Percentiles rank a stretch among this genome's conserved stretches.
phyloP scores from a whole-genome alignment of 1,140 invertebrate species.

The Araneus ventricosus region DNA sequence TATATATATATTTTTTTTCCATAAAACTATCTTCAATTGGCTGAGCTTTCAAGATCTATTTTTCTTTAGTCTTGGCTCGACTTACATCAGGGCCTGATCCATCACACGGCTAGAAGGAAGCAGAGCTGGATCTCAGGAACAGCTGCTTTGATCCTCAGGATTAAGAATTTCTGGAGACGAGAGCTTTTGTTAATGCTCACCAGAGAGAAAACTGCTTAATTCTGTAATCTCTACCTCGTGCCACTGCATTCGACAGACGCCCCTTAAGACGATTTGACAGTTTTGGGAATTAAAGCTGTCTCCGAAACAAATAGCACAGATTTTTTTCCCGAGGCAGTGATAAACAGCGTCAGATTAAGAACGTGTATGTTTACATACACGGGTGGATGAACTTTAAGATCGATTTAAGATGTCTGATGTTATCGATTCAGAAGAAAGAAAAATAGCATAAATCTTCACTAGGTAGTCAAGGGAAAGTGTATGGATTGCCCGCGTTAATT shows the following conservation, averaged over 20 bases:
- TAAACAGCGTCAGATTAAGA: background rate
- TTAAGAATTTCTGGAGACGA: conserved; percentile 14
- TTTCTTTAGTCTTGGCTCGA: background rate
- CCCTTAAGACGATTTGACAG: background rate
- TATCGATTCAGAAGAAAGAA: too few species aligned
- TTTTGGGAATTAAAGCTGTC: conserved; percentile 5
- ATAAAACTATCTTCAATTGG: background rate
- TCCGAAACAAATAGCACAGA: background rate
- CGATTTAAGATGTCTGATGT: background rate
- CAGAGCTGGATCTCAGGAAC: background rate
- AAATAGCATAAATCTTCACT: too few species aligned
- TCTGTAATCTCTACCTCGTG: background rate
- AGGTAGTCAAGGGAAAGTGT: too few species aligned
- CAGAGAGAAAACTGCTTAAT: conserved; percentile 35
- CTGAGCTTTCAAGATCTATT: background rate
- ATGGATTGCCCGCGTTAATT: too few species aligned
- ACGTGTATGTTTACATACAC: background rate
- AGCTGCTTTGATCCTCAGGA: conserved; percentile 3
- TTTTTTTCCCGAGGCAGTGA: background rate
- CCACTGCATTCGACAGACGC: background rate
- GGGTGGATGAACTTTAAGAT: background rate
- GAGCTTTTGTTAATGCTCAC: conserved; percentile 24
- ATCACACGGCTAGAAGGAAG: background rate
- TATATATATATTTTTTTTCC: background rate
- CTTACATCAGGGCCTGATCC: background rate